These are phyloP conservation scores for Aphaenogaster ashmeadi DNA, from an alignment of 1,140 invertebrate genomes.

Conservation along the genomic window DNA sequence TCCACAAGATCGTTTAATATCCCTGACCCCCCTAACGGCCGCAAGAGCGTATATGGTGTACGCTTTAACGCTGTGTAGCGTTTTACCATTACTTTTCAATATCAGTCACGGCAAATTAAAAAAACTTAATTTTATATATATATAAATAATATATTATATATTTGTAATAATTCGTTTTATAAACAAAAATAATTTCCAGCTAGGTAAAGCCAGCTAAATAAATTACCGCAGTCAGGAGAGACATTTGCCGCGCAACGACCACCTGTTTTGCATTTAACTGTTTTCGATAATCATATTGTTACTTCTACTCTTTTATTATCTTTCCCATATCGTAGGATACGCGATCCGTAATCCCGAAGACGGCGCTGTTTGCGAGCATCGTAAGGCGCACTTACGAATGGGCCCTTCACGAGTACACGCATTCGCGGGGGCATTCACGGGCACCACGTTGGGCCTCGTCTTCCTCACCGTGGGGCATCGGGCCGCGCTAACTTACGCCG, in stretches of 20 bases:
- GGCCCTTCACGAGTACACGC: conserved; percentile 36
- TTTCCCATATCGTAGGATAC: neutral
- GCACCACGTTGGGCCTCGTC: conserved; percentile 56
- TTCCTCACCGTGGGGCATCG: conserved; percentile 78
- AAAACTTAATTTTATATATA: conserved; percentile 1
- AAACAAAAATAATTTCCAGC: neutral
- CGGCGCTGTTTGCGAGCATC: neutral
- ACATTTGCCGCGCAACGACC: neutral
- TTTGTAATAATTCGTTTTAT: neutral
- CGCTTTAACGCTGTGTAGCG: neutral
- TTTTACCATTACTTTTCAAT: conserved; percentile 6
- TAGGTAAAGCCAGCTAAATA: neutral
- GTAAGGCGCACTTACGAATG: conserved; percentile 39
- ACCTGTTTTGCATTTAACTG: neutral
- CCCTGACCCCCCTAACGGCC: neutral
- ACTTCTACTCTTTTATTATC: neutral
- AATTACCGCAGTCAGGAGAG: neutral
- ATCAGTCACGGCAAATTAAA: neutral
- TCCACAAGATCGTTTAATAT: conserved; percentile 55
- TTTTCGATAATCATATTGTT: conserved; percentile 7
- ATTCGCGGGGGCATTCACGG: conserved; percentile 34
- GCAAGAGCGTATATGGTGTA: neutral
- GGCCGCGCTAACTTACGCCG: conserved; percentile 76
- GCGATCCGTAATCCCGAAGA: neutral
- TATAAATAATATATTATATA: neutral